Conservation (phyloP, 1,140 invertebrate genomes). For the Pygmarrhopalites habei region DNA sequence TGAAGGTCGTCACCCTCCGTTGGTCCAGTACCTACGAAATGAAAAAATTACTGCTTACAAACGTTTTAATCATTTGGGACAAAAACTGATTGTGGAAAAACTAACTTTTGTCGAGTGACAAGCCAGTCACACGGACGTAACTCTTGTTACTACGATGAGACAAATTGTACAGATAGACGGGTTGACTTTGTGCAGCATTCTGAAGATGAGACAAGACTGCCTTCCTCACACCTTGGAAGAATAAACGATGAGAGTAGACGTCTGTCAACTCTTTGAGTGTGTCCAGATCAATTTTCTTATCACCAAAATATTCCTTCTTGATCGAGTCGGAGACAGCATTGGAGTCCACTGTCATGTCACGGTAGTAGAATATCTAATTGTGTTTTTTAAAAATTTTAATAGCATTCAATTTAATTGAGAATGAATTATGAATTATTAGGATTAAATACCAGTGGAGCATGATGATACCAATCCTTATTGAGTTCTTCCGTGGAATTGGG, state of each 20-base stretch:
- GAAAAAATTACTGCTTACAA: too few species aligned
- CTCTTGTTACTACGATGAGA: conserved; percentile 1
- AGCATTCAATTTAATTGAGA: too few species aligned
- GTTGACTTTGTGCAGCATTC: neutral
- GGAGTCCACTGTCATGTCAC: neutral
- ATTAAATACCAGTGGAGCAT: conserved; percentile 11
- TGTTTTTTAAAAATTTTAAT: too few species aligned
- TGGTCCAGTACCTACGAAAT: conserved; percentile 20
- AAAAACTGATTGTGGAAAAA: too few species aligned
- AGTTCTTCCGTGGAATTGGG: conserved; percentile 6
- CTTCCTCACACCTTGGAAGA: conserved; percentile 2
- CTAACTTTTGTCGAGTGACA: too few species aligned
- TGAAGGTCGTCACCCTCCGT: conserved; percentile 35
- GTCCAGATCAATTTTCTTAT: neutral
- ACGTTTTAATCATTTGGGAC: too few species aligned
- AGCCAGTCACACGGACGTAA: neutral
- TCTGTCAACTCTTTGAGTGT: neutral
- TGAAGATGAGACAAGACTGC: neutral
- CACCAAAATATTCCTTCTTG: neutral
- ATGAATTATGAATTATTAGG: too few species aligned
- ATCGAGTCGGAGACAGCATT: neutral
- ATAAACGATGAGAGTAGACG: neutral
- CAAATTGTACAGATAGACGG: conserved; percentile 2
- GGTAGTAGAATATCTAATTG: conserved; percentile 5
- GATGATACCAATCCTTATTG: conserved; percentile 13